Percentiles rank a stretch among this genome's conserved stretches.
phyloP scores from a whole-genome alignment of 1,140 invertebrate genomes.

The Lordiphosa mommai region DNA sequence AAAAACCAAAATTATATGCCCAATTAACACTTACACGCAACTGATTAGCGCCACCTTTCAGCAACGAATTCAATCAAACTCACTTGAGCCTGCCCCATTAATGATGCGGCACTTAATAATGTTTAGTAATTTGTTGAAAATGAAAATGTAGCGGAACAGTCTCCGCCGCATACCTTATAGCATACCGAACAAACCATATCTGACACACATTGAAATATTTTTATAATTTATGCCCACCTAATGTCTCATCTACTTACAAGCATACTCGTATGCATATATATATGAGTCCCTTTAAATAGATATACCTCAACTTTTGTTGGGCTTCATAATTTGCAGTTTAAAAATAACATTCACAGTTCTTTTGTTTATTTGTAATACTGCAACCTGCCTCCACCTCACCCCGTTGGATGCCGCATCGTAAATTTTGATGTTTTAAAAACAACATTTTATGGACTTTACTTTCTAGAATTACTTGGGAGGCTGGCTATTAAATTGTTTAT shows the following conservation, averaged over 20 bases:
- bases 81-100: conserved; percentile 41
- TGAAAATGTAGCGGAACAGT: conserved; percentile 39
- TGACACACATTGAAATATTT: conserved; percentile 74
- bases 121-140: conserved; percentile 61
- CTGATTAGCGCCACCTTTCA: conserved; percentile 29
- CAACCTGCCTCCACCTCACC: conserved; percentile 43
- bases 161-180: conserved; percentile 47
- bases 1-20: conserved; percentile 4
- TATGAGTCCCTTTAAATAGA: conserved; percentile 48
- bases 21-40: conserved; percentile 13
- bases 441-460: conserved; percentile 52
- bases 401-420: conserved; percentile 19
- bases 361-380: conserved; percentile 64
- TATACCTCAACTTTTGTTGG: conserved; percentile 10
- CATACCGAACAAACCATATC: conserved; percentile 59
- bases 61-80: conserved; percentile 40
- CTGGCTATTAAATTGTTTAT: conserved; percentile 47
- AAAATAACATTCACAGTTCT: conserved; percentile 48
- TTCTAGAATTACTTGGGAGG: conserved; percentile 54
- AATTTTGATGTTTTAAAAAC: conserved; percentile 48
- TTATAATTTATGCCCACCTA: conserved; percentile 75
- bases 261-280: background rate
- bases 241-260: conserved; percentile 12
- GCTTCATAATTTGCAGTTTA: conserved; percentile 42
- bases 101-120: conserved; percentile 59